Conservation (phyloP, 2,888 invertebrate genomes). For the Rhodophaea formosa region DNA sequence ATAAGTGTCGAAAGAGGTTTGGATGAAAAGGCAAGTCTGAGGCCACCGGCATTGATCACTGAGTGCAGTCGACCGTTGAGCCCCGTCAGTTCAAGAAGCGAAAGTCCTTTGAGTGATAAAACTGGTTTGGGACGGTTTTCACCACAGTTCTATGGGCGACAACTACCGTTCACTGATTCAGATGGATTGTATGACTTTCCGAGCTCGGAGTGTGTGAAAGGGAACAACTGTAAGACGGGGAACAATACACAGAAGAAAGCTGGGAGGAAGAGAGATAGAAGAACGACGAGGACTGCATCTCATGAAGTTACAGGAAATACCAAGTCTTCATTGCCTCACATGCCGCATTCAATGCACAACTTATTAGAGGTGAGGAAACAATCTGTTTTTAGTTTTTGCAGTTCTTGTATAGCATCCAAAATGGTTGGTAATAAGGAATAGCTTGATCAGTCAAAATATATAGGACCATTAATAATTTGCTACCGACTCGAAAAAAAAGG, state of each 20-base stretch:
- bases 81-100: constrained; percentile 89
- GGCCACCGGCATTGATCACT: constrained; percentile 79
- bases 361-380: constrained; percentile 80
- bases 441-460: too few species aligned
- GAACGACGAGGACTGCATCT: constrained; percentile 77
- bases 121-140: constrained; percentile 85
- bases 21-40: constrained; percentile 70
- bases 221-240: constrained; percentile 74
- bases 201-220: constrained; percentile 85
- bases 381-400: too few species aligned
- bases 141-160: constrained; percentile 86
- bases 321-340: constrained; percentile 78
- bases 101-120: constrained; percentile 88
- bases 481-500: too few species aligned
- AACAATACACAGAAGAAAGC: constrained; percentile 81
- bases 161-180: constrained; percentile 88
- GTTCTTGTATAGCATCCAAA: too few species aligned
- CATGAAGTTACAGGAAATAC: constrained; percentile 71
- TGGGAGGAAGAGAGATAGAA: constrained; percentile 83
- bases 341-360: constrained; percentile 79
- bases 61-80: constrained; percentile 82
- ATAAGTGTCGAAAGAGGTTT: constrained; percentile 78
- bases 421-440: too few species aligned
- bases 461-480: too few species aligned
- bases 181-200: constrained; percentile 91